Conservation (phyloP, 53 echinoderm and acorn worm species). For the Henricia sp. region DNA sequence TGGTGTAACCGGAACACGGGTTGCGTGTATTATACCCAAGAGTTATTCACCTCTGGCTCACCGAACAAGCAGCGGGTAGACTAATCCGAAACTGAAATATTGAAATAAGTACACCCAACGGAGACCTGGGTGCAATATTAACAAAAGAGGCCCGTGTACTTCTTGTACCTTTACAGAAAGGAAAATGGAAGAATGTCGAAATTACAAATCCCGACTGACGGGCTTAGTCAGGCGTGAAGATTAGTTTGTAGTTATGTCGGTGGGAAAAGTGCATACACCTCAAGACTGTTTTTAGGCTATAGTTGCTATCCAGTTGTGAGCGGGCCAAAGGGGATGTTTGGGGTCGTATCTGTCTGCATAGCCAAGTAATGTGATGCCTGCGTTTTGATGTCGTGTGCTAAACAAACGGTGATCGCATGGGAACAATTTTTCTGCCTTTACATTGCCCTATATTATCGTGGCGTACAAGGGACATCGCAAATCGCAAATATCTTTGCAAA, state of each 20-base stretch:
- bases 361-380: neutral
- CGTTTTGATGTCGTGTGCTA: neutral
- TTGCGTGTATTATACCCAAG: too few species aligned
- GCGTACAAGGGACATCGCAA: too few species aligned
- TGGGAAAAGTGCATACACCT: neutral
- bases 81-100: conserved; percentile 4
- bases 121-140: neutral
- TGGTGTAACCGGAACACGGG: too few species aligned
- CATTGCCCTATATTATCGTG: too few species aligned
- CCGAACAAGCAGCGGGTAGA: neutral
- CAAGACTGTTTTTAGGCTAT: neutral
- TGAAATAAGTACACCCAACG: neutral
- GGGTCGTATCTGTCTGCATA: neutral
- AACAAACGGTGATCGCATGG: neutral
- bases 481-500: too few species aligned
- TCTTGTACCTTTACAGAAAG: neutral
- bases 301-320: too few species aligned
- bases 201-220: neutral
- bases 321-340: too few species aligned
- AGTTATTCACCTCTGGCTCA: neutral
- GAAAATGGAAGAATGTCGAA: neutral
- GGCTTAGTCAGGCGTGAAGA: conserved; percentile 12
- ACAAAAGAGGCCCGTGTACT: conserved; percentile 19
- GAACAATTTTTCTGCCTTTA: too few species aligned
- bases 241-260: neutral